These are phyloP conservation scores for Brachypalpus laphriformis DNA, from an alignment of 2,888 invertebrate genomes.

Conservation along the genomic window DNA sequence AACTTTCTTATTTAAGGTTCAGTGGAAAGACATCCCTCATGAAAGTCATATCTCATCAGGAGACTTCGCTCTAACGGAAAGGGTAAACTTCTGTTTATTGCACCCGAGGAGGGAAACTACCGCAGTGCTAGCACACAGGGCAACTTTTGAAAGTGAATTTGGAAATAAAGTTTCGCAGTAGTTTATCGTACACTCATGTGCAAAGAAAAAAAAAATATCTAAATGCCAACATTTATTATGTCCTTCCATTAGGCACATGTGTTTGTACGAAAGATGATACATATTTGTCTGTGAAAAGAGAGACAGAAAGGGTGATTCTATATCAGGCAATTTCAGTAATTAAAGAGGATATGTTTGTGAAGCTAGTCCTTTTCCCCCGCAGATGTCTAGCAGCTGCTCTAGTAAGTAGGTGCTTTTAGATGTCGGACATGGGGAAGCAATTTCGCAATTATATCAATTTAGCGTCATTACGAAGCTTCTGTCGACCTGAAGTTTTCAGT, in stretches of 20 bases:
- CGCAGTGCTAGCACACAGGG: not conserved
- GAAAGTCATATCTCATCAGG: slow-evolving; percentile 25
- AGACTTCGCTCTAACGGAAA: too few species aligned
- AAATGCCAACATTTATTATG: slow-evolving; percentile 32
- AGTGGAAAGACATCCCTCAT: slow-evolving; percentile 30
- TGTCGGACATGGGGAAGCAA: not conserved
- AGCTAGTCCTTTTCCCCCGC: not conserved
- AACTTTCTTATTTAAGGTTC: slow-evolving; percentile 23
- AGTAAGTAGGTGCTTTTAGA: not conserved
- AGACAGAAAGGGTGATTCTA: not conserved
- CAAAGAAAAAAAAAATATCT: not conserved
- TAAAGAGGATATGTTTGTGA: slow-evolving; percentile 28
- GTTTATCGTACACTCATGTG: slow-evolving; percentile 42
- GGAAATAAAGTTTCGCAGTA: slow-evolving; percentile 53
- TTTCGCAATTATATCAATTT: slow-evolving; percentile 29
- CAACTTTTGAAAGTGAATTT: slow-evolving; percentile 56
- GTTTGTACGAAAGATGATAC: not conserved
- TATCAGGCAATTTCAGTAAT: slow-evolving; percentile 33
- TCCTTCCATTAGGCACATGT: slow-evolving; percentile 30
- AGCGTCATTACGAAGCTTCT: slow-evolving; percentile 14
- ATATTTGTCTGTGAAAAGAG: not conserved
- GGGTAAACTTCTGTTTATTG: slow-evolving; percentile 23
- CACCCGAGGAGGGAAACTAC: not conserved
- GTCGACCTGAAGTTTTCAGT: not conserved
- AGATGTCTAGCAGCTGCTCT: not conserved